phyloP scores from a whole-genome alignment of 2,797 vertebrate genomes.

The Falco rusticolus region DNA sequence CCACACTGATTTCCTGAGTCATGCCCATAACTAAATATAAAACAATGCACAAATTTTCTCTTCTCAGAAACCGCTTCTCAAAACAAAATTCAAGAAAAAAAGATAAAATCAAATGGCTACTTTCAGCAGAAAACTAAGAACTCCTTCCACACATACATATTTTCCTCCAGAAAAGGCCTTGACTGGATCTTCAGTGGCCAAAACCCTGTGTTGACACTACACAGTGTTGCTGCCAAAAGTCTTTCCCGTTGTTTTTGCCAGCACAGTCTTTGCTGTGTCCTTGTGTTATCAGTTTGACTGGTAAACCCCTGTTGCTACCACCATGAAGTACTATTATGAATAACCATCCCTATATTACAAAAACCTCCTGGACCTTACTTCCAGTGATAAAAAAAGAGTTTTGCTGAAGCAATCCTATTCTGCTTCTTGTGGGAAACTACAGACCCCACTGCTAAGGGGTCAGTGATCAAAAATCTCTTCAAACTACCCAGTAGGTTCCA shows the following conservation, averaged over 20 bases:
- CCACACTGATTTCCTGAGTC: neutral
- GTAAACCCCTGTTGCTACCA: neutral
- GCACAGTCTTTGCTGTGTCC: neutral
- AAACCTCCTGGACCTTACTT: neutral
- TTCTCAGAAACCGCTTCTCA: neutral
- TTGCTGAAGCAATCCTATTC: neutral
- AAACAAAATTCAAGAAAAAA: neutral
- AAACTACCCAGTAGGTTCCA: neutral
- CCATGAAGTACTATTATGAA: neutral
- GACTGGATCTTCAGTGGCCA: neutral
- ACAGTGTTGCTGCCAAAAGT: neutral
- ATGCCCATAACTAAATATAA: neutral
- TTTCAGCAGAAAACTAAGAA: neutral
- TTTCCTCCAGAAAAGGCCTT: neutral
- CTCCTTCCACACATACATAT: neutral
- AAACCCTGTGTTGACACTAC: neutral
- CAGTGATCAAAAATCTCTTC: neutral
- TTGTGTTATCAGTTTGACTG: neutral
- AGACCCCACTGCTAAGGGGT: neutral
- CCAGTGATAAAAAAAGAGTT: neutral
- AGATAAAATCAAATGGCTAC: neutral
- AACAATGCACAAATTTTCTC: neutral
- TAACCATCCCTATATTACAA: neutral
- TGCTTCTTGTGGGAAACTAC: neutral
- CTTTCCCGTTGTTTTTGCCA: neutral